Conservation (phyloP, 2,113 vertebrate species). For the Nettapus auritus region DNA sequence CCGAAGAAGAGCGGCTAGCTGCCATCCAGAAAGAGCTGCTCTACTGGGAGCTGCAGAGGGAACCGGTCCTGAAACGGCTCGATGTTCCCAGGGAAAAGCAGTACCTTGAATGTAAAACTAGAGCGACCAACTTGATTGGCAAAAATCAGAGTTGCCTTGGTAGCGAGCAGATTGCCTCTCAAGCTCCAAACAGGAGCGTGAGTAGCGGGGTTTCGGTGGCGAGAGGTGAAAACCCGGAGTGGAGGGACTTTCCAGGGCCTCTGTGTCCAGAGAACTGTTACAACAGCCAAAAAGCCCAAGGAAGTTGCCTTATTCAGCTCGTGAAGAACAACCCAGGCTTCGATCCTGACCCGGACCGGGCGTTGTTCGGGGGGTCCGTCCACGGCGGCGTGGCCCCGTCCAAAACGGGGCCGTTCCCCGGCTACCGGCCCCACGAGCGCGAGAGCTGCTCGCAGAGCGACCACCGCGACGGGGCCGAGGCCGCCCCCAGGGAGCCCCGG, state of each 20-base stretch:
- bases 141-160: slow-evolving; percentile 56
- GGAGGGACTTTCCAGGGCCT: slow-evolving; percentile 71
- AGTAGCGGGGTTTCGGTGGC: slow-evolving; percentile 32
- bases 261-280: slow-evolving; percentile 64
- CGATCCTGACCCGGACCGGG: slow-evolving; percentile 55
- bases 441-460: neutral
- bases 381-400: neutral
- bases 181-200: slow-evolving; percentile 17
- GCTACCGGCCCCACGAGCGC: neutral
- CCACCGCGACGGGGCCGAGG: accelerated
- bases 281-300: slow-evolving; percentile 63
- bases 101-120: slow-evolving; percentile 68
- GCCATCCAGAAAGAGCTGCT: slow-evolving; percentile 85
- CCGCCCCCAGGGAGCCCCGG: neutral
- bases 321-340: slow-evolving; percentile 50
- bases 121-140: neutral
- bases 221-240: slow-evolving; percentile 64
- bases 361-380: slow-evolving; percentile 55
- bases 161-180: slow-evolving; percentile 25
- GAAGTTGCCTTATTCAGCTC: slow-evolving; percentile 72
- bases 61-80: slow-evolving; percentile 66
- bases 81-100: slow-evolving; percentile 59
- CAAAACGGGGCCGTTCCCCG: slow-evolving; percentile 45
- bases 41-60: slow-evolving; percentile 81
- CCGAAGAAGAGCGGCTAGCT: slow-evolving; percentile 82